A percentile compares a stretch with the other conserved stretches of the same genome.
Conservation (phyloP, 2,888 invertebrate species). For the Tinea trinotella region DNA sequence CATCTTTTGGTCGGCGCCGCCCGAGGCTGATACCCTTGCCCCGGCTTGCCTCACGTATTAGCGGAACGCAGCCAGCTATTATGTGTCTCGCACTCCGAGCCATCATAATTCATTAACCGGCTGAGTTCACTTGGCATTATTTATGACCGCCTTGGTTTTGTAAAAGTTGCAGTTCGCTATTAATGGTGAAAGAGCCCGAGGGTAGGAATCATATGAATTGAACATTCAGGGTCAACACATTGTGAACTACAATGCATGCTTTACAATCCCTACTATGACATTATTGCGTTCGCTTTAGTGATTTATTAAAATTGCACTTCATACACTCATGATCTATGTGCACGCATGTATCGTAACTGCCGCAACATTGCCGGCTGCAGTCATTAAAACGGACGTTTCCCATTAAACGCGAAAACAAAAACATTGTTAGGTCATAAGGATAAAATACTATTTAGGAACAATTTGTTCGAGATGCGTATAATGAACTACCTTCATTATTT, state of each 20-base stretch:
- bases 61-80: conserved; percentile 38
- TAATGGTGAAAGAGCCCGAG: not conserved
- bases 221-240: conserved; percentile 48
- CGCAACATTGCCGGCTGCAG: not conserved
- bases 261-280: conserved; percentile 4
- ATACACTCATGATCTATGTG: too few species aligned
- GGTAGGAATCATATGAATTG: conserved; percentile 42
- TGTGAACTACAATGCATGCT: conserved; percentile 19
- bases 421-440: not conserved
- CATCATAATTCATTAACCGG: conserved; percentile 63
- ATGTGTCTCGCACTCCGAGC: conserved; percentile 41
- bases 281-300: conserved; percentile 12
- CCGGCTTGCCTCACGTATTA: not conserved
- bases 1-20: conserved; percentile 5
- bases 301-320: conserved; percentile 15
- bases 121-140: conserved; percentile 53
- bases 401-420: not conserved
- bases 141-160: conserved; percentile 57
- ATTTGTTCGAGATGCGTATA: not conserved
- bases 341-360: not conserved
- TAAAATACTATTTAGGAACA: not conserved
- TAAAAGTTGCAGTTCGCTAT: conserved; percentile 24
- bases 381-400: not conserved
- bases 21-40: not conserved
- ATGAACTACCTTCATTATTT: not conserved